Evolutionary conservation across 1,140 invertebrate genomes (phyloP), one percentile per base, ranked within the genome.

Genomic region (Sarcophaga bullata): DNA sequence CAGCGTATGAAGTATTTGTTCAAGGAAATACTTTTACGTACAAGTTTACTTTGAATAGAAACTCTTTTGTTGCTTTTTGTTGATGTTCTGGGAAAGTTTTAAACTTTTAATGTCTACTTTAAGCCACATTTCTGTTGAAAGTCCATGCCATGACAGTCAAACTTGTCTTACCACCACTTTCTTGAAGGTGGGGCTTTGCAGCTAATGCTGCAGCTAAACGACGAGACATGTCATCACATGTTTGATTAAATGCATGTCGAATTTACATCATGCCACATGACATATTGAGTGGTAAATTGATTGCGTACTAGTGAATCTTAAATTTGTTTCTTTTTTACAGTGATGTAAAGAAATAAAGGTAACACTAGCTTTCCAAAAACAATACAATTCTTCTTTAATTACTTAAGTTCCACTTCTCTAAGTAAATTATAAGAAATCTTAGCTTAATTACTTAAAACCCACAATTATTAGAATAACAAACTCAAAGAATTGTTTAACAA

Each of bases 71-170:
- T 3, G 50, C 15, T 62, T 62, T 15, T 37, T 11, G 0, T 5
- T n/a, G 7, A 58, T n/a, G 54, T 58, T 58, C 54, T 58, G 54
- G 54, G 54, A 58, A 58, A 58, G 54, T 58, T 58, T 58, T 58
- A 58, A 58, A 58, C 54, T 58, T 58, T 13, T 58, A 58, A 58
- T 37, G n/a, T 58, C 6, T 58, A 13, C 25, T 37, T 37, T 37
- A 37, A 37, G 25, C 25, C 25, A 37, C 25, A 1, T 1, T 37
- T 58, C 6, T 13, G 52, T 15, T 15, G 13, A 58, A 58, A 58
- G 52, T 58, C 52, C 54, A 58, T 58, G n/a, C n/a, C n/a, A n/a
- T n/a, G n/a, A n/a, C 15, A 15, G 54, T 58, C n/a, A n/a, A 58
- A 13, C 6, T n/a, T 58, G 54, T 58, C n/a, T 58, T n/a, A 13